Evolutionary conservation across 2,113 vertebrate genomes (phyloP), one percentile per base, ranked within the genome.

Genomic region (Rhinolophus ferrumequinum): DNA sequence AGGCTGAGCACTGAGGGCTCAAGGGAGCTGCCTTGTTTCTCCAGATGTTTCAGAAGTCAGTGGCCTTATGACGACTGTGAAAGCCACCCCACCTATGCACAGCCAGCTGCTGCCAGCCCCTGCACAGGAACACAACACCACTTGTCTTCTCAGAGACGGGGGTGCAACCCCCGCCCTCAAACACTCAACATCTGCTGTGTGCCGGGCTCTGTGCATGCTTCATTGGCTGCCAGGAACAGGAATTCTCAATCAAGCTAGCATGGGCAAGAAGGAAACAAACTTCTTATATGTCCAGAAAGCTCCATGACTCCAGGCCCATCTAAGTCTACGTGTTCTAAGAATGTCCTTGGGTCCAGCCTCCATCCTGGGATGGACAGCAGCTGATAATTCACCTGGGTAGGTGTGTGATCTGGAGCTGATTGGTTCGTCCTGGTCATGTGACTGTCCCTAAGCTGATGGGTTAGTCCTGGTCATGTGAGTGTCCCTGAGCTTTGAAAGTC

Each of bases 181-280:
- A 24, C 8, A 3, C 41, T 35, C 22, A 15, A 1, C 24, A 10
- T 41, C 52, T 33, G 56, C 13, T 8, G n/a, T 14, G 22, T 12
- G 8, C 35, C 3, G 12, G 72, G 22, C 10, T 2, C 75, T 0
- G 8, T 14, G 52, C 19, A 16, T 2, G 0, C 6, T 13, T 11
- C 33, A 1, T 10, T 6, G 21, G 33, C 3, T 14, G 15, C 69
- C 67, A 24, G 2, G 38, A 8, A 26, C 50, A n/a, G 2, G 56
- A 15, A 19, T 24, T n/a, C 30, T 24, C 26, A 8, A 6, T 30
- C 76, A 8, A 13, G 81, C 58, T 1, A 24, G 6, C 22, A n/a
- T 5, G 11, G 11, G 58, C 6, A 3, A 4, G 15, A 8, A 54
- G 7, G 58, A 50, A 64, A 44, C 4, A 54, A 35, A 56, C 18